Conservation (phyloP, 2,888 invertebrate species). For the Drosophila merina region DNA sequence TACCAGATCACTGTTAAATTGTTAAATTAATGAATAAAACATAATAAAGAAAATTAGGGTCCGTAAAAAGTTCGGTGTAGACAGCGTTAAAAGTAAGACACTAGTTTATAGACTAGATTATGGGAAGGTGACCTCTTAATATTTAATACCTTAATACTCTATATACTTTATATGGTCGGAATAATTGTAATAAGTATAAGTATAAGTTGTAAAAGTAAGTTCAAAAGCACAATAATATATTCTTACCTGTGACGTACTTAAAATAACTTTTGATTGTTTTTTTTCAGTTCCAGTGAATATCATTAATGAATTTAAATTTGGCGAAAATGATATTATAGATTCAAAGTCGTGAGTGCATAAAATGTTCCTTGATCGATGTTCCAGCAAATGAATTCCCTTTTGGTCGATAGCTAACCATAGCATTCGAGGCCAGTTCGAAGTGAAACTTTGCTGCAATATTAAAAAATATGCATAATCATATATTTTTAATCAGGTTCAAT, state of each 20-base stretch:
- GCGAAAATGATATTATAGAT: slow-evolving; percentile 95
- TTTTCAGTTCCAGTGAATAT: slow-evolving; percentile 95
- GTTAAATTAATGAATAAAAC: too few relatives aligned
- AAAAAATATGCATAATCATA: neutral
- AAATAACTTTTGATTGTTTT: slow-evolving; percentile 96
- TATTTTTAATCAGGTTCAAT: too few relatives aligned
- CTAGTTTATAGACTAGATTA: too few relatives aligned
- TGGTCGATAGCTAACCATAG: slow-evolving; percentile 97
- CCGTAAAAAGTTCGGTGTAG: too few relatives aligned
- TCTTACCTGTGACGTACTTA: slow-evolving; percentile 94
- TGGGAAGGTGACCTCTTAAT: too few relatives aligned
- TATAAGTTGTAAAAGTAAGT: too few relatives aligned
- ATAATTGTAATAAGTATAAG: too few relatives aligned
- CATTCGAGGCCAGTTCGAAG: slow-evolving; percentile 96
- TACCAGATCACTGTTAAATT: too few relatives aligned
- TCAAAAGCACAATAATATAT: neutral
- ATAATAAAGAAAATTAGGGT: too few relatives aligned
- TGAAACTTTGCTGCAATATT: slow-evolving; percentile 92
- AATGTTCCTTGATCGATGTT: slow-evolving; percentile 93
- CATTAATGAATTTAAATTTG: slow-evolving; percentile 95
- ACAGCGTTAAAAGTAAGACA: too few relatives aligned
- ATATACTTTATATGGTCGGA: too few relatives aligned
- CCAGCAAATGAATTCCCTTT: slow-evolving; percentile 94
- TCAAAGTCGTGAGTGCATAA: slow-evolving; percentile 96
- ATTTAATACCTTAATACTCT: too few relatives aligned